phyloP scores from a whole-genome alignment of 1,140 invertebrate genomes.

The Phortica variegata region DNA sequence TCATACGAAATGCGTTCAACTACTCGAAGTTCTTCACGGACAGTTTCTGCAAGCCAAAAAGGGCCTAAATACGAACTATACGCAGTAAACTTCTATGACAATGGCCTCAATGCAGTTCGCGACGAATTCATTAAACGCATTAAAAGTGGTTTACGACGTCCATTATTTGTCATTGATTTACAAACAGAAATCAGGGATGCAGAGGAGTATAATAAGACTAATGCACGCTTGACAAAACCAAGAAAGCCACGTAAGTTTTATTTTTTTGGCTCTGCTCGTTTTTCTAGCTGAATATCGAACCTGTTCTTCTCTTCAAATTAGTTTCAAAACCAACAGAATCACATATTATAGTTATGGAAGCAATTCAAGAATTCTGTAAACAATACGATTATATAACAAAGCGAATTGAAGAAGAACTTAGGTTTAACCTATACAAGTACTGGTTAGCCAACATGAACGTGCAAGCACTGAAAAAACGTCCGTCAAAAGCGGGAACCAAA shows the following conservation, averaged over 20 bases:
- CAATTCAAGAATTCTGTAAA: constrained; percentile 17
- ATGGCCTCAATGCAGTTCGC: constrained; percentile 27
- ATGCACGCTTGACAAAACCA: constrained; percentile 4
- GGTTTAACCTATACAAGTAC: constrained; percentile 28
- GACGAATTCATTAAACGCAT: constrained; percentile 32
- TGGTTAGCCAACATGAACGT: constrained; percentile 26
- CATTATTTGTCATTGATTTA: constrained; percentile 34
- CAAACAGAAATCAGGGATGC: constrained; percentile 21
- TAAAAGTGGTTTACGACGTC: constrained; percentile 20
- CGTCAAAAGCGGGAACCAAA: background rate
- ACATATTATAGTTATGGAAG: constrained; percentile 7
- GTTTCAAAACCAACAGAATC: constrained; percentile 10
- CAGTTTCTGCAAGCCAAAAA: too few species aligned
- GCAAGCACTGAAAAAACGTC: constrained; percentile 16
- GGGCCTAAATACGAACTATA: too few species aligned
- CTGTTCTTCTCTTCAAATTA: background rate
- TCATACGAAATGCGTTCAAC: too few species aligned
- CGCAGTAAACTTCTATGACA: constrained; percentile 35
- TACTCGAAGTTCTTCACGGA: too few species aligned
- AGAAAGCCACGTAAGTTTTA: constrained; percentile 3
- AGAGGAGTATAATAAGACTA: background rate
- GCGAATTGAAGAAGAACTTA: constrained; percentile 24
- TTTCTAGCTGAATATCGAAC: background rate
- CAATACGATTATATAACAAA: constrained; percentile 19
- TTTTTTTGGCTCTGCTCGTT: too few species aligned